These are phyloP conservation scores for Caenorhabditis japonica DNA, from an alignment of 2,888 invertebrate genomes.

Conservation along the genomic window DNA sequence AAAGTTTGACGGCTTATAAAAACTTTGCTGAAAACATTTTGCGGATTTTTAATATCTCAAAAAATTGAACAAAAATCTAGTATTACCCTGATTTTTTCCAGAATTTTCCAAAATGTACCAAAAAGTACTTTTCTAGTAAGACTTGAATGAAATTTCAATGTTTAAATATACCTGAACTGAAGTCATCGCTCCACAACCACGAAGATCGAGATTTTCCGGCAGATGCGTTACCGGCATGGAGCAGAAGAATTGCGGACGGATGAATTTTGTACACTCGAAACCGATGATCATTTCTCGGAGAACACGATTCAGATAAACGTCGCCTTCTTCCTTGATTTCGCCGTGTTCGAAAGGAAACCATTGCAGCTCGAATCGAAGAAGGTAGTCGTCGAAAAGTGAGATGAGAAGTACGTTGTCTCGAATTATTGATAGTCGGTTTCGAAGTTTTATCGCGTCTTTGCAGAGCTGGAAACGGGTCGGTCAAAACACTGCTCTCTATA, in stretches of 20 bases:
- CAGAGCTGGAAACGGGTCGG: conserved; percentile 59
- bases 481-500: neutral
- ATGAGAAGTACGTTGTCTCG: conserved; percentile 69
- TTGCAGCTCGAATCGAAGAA: conserved; percentile 69
- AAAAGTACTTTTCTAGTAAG: too few relatives aligned
- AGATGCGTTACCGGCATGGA: conserved; percentile 65
- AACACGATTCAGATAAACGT: conserved; percentile 60
- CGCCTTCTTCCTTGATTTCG: conserved; percentile 57
- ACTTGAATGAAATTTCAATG: neutral
- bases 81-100: too few relatives aligned
- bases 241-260: conserved; percentile 63
- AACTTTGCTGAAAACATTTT: too few relatives aligned
- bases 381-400: conserved; percentile 65
- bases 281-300: conserved; percentile 66
- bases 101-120: too few relatives aligned
- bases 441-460: conserved; percentile 62
- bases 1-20: too few relatives aligned
- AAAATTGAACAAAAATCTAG: too few relatives aligned
- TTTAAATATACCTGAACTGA: conserved; percentile 54
- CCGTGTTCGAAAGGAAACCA: conserved; percentile 66
- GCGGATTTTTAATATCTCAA: too few relatives aligned
- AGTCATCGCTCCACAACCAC: conserved; percentile 66
- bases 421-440: conserved; percentile 59
- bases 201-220: conserved; percentile 64
- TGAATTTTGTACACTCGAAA: conserved; percentile 57